phyloP scores from a whole-genome alignment of 2,888 invertebrate genomes.

The Oscheius sp. region DNA sequence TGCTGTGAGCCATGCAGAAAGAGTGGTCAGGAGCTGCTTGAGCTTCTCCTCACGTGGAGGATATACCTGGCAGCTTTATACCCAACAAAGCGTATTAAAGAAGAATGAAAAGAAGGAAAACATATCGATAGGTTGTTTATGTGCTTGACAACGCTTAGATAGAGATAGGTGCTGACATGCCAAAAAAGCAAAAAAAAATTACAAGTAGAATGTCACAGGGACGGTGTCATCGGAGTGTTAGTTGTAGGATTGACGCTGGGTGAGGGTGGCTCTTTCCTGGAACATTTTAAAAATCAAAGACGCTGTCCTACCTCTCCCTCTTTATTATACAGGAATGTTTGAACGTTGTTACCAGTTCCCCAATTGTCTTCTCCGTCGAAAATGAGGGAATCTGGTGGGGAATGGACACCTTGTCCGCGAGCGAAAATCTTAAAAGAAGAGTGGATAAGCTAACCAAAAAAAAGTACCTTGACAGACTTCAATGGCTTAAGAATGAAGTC shows the following conservation, averaged over 20 bases:
- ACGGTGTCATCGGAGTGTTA: conserved; percentile 2
- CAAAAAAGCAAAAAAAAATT: neutral
- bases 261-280: conserved; percentile 67
- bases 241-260: conserved; percentile 55
- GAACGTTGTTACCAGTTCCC: conserved; percentile 69
- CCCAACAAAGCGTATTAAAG: neutral
- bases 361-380: conserved; percentile 69
- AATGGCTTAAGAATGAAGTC: conserved; percentile 59
- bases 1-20: conserved; percentile 23
- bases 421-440: conserved; percentile 63
- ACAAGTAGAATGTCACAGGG: conserved; percentile 20
- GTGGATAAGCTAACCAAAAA: conserved; percentile 61
- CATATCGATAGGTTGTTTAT: conserved; percentile 23
- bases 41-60: conserved; percentile 17
- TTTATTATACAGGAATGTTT: conserved; percentile 69
- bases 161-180: neutral
- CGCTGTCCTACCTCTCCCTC: conserved; percentile 66
- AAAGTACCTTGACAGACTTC: conserved; percentile 59
- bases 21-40: conserved; percentile 10
- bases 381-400: conserved; percentile 67
- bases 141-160: conserved; percentile 3
- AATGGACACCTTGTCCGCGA: conserved; percentile 65
- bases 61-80: conserved; percentile 10
- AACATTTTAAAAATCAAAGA: conserved; percentile 14
- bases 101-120: conserved; percentile 11